Evolutionary conservation across 2,797 vertebrate genomes (phyloP).

Genomic region (Simalia tracyae): DNA sequence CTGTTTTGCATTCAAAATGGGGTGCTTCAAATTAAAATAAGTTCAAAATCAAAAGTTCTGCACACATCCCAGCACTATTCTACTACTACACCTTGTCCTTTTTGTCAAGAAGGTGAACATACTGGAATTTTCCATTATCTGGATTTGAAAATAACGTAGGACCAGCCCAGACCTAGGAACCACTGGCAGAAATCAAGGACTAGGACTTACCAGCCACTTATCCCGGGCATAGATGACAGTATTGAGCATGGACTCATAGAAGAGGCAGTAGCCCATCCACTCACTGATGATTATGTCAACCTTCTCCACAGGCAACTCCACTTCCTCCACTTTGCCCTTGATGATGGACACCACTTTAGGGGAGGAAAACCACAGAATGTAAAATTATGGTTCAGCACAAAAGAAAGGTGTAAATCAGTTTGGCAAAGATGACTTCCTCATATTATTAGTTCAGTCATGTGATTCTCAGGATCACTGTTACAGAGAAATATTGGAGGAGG

Average conservation of each 20-base stretch:
- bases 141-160: background rate
- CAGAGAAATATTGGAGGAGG: too few species aligned
- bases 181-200: too few species aligned
- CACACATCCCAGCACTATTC: background rate
- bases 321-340: conserved; percentile 95
- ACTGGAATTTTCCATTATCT: background rate
- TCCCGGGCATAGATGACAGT: conserved; percentile 91
- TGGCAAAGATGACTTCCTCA: background rate
- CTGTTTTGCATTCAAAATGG: background rate
- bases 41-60: background rate
- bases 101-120: background rate
- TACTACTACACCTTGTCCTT: too few species aligned
- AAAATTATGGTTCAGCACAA: background rate
- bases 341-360: conserved; percentile 89
- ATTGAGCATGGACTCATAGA: conserved; percentile 95
- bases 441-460: background rate
- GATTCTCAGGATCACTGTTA: too few species aligned
- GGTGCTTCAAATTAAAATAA: background rate
- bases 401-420: background rate
- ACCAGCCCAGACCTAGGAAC: background rate
- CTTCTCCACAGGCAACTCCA: conserved; percentile 86
- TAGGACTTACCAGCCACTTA: conserved; percentile 88
- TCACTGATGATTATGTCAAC: conserved; percentile 95
- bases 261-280: conserved; percentile 97
- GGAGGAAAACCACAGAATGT: background rate